Evolutionary conservation across 2,113 vertebrate genomes (phyloP), one percentile per base, ranked within the genome.

Genomic region (Epinephelus cyanopodus): DNA sequence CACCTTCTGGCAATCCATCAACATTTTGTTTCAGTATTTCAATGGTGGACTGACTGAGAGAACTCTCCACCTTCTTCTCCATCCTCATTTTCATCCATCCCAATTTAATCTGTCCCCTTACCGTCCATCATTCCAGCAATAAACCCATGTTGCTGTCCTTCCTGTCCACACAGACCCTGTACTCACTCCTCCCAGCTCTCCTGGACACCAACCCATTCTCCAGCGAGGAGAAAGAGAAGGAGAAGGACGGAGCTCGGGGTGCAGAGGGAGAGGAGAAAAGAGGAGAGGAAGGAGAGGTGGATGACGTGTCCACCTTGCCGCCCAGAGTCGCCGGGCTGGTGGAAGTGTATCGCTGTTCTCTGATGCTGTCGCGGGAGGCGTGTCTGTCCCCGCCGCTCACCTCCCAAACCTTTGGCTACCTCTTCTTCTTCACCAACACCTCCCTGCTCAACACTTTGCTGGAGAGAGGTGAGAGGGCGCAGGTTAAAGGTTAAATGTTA

Each of bases 371-470:
- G 2, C 90, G 95, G 48, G 96, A 97, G 50, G 97, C 96, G 0
- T 96, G 96, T 77, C 94, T 98, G 68, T 97, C 97, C 19, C 96
- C 97, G 0, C 97, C 97, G 2, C 96, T 98, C 15, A 97, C 97
- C 54, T 98, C 97, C 23, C 97, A 98, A 93, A 97, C 97, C 12
- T 98, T 98, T 0, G 97, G 97, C 81, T 98, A 98, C 91, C 96
- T 98, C 84, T 98, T 98, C 91, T 98, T 98, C 93, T 98, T 98
- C 95, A 98, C 96, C 93, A 98, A 98, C 80, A 97, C 97, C 5
- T 98, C 97, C n/a, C 94, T 98, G 82, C 96, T 98, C 90, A 98
- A 98, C 83, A 97, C 97, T 1, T 90, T 98, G 84, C 95, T 98
- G 93, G 97, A 98, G 89, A 95, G 97, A 97, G 97, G 97, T 97